Percentiles rank a stretch among this genome's conserved stretches.
phyloP scores from a whole-genome alignment of 2,888 invertebrate species.

The Dusona sp. region DNA sequence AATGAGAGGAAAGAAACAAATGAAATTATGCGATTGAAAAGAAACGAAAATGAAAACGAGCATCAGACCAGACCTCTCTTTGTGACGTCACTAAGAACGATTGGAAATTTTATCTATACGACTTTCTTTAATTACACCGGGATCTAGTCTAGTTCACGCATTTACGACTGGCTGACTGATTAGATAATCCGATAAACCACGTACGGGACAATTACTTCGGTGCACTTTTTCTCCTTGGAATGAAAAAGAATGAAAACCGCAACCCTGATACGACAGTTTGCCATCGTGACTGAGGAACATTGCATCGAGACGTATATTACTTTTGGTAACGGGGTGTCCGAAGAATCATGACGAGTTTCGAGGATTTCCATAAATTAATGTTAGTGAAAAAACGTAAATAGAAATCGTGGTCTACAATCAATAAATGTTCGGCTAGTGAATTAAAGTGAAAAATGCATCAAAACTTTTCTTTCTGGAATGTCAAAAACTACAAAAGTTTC shows the following conservation, averaged over 20 bases:
- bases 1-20: background rate
- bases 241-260: constrained; percentile 38
- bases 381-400: background rate
- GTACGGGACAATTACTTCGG: constrained; percentile 34
- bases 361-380: background rate
- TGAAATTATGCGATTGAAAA: background rate
- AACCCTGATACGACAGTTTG: constrained; percentile 18
- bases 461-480: background rate
- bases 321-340: background rate
- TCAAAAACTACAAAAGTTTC: background rate
- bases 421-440: background rate
- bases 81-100: background rate
- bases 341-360: background rate
- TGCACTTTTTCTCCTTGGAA: constrained; percentile 7
- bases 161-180: constrained; percentile 57
- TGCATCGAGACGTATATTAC: constrained; percentile 30
- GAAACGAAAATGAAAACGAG: background rate
- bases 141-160: constrained; percentile 11
- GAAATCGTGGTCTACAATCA: background rate
- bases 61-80: background rate
- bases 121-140: constrained; percentile 17
- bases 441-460: background rate
- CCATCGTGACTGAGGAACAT: constrained; percentile 30
- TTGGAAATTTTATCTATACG: background rate
- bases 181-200: constrained; percentile 32